Conservation (phyloP, 2,888 invertebrate genomes). For the Chouioia cunea region DNA sequence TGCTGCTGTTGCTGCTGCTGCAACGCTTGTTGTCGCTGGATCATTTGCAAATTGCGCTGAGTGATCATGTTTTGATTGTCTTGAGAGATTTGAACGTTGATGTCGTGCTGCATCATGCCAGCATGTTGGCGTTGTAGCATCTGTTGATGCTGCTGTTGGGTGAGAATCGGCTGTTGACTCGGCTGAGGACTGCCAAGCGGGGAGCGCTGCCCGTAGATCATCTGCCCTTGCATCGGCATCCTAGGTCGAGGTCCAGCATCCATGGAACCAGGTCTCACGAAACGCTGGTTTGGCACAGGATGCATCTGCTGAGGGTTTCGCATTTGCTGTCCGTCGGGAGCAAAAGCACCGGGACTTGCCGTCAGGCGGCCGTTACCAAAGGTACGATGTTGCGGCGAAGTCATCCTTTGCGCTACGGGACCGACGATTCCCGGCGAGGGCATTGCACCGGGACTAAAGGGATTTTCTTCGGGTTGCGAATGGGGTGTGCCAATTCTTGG, state of each 20-base stretch:
- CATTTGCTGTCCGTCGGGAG: slow-evolving; percentile 54
- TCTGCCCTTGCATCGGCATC: slow-evolving; percentile 62
- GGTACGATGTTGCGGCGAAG: slow-evolving; percentile 72
- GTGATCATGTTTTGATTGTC: slow-evolving; percentile 56
- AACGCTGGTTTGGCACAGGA: slow-evolving; percentile 64
- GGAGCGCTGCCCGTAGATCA: slow-evolving; percentile 64
- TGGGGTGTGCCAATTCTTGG: slow-evolving; percentile 76
- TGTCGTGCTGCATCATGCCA: slow-evolving; percentile 53
- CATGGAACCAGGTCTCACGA: slow-evolving; percentile 67
- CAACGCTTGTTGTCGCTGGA: slow-evolving; percentile 59
- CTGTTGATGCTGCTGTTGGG: slow-evolving; percentile 64
- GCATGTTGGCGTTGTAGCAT: slow-evolving; percentile 61
- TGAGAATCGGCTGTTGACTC: slow-evolving; percentile 61
- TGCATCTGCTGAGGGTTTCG: slow-evolving; percentile 64
- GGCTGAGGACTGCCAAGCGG: slow-evolving; percentile 65
- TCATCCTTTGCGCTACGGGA: slow-evolving; percentile 71
- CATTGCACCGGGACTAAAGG: slow-evolving; percentile 72
- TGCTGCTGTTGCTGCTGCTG: slow-evolving; percentile 76
- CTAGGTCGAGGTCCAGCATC: slow-evolving; percentile 63
- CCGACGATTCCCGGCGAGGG: slow-evolving; percentile 69
- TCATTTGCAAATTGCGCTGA: slow-evolving; percentile 53
- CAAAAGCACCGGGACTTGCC: slow-evolving; percentile 70
- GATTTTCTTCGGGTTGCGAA: slow-evolving; percentile 73
- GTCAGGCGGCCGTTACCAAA: slow-evolving; percentile 68
- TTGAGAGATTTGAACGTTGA: slow-evolving; percentile 46